Evolutionary conservation across 2,888 invertebrate genomes (phyloP).

Genomic region (Adelphocoris suturalis): DNA sequence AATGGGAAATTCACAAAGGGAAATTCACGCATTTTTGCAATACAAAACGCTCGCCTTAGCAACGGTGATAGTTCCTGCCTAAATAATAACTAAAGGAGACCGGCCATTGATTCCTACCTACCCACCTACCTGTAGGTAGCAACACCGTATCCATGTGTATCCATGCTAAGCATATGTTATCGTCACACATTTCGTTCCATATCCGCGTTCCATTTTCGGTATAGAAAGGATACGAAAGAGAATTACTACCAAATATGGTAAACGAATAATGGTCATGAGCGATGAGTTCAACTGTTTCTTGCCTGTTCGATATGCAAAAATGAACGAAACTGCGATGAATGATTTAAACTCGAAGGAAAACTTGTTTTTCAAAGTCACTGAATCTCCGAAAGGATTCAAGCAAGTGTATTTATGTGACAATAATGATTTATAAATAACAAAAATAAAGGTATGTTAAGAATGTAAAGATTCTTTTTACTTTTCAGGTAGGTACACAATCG

Average conservation of each 20-base stretch:
- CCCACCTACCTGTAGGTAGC: slow-evolving; percentile 53
- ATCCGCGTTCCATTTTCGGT: too few relatives aligned
- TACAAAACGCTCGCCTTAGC: too few relatives aligned
- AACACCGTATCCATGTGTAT: slow-evolving; percentile 55
- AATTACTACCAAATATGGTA: slow-evolving; percentile 59
- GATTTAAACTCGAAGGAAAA: slow-evolving; percentile 54
- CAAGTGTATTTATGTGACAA: slow-evolving; percentile 47
- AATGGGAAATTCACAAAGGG: too few relatives aligned
- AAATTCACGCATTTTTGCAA: too few relatives aligned
- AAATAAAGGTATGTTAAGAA: slow-evolving; percentile 51
- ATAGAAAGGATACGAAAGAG: too few relatives aligned
- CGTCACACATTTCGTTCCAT: slow-evolving; percentile 52
- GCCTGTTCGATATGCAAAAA: too few relatives aligned
- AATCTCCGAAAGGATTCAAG: slow-evolving; percentile 40
- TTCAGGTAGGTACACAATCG: slow-evolving; percentile 51
- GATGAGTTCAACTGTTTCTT: slow-evolving; percentile 57
- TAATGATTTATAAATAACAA: slow-evolving; percentile 55
- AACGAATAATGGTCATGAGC: slow-evolving; percentile 57
- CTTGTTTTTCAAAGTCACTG: slow-evolving; percentile 54
- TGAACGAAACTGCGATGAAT: slow-evolving; percentile 55
- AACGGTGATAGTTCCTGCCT: too few relatives aligned
- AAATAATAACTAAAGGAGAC: too few relatives aligned
- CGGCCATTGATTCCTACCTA: too few relatives aligned
- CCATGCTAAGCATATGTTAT: slow-evolving; percentile 49
- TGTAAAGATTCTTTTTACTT: slow-evolving; percentile 48